Evolutionary conservation across 2,888 invertebrate genomes (phyloP), one percentile per base, ranked within the genome.

Genomic region (Drosophila lutescens): DNA sequence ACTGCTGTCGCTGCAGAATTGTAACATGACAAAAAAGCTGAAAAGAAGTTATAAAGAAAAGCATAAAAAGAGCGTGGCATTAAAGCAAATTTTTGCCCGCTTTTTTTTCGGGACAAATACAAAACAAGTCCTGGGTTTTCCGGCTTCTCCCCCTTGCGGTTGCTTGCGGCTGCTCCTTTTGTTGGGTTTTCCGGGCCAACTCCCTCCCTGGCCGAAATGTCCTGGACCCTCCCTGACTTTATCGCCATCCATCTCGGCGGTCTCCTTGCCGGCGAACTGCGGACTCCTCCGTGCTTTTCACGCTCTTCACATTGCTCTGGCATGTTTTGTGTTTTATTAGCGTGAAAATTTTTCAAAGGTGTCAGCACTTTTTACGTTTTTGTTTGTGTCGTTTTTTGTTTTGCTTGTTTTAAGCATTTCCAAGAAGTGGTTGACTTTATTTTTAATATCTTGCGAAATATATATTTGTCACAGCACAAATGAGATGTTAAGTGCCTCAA

Each of bases 281-380:
- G 46, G 46, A 56, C 59, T 61, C 59, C 61, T 47, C 62, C 63
- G 9, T 32, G 73, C 65, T 70, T 74, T 67, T 82, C 80, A 74
- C 85, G 76, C 80, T 74, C 62, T 74, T 72, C 76, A 57, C 76
- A 66, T 66, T 50, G 74, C 59, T 74, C 80, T 80, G 86, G 71
- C 84, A 84, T 86, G 86, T 79, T 86, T 83, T 81, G 77, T 84
- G 79, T 83, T 83, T 86, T 83, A 83, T 83, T 86, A 79, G 86
- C 82, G 82, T 86, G 86, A 86, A 84, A 69, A 84, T 81, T 81
- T 84, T 84, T 68, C 81, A 86, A 79, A 83, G 87, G 83, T 83
- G 83, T 83, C 87, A 86, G 86, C 85, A 79, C 58, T 84, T 83
- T 84, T 76, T 78, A 68, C 76, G 67, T 55, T 38, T 23, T 56